Evolutionary conservation across 2,888 invertebrate species (phyloP).

Genomic region (Lepeophtheirus nordmannii): DNA sequence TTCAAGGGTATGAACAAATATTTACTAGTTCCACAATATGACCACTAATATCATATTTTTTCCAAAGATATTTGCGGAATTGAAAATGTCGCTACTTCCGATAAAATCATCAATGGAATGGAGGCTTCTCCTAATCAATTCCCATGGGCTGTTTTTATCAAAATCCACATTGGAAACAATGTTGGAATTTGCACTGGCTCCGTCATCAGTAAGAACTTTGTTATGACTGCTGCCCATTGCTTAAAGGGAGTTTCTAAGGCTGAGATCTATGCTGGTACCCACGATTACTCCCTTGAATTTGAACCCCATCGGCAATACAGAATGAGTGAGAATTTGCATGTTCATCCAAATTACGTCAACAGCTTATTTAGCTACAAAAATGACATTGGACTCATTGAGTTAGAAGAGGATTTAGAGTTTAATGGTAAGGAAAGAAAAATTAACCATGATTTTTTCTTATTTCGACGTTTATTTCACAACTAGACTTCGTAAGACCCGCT

Average conservation of each 20-base stretch:
- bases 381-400: neutral
- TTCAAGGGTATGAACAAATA: neutral
- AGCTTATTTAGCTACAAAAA: neutral
- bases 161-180: neutral
- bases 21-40: neutral
- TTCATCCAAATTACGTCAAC: neutral
- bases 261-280: neutral
- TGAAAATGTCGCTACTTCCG: neutral
- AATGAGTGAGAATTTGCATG: neutral
- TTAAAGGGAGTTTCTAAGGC: neutral
- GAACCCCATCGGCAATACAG: neutral
- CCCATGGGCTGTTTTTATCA: constrained; percentile 5
- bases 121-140: neutral
- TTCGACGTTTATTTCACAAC: too few relatives aligned
- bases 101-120: neutral
- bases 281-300: neutral
- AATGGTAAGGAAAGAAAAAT: neutral
- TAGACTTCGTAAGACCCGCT: constrained; percentile 5
- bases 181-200: neutral
- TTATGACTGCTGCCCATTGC: neutral
- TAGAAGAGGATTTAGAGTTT: neutral
- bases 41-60: neutral
- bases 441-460: too few relatives aligned
- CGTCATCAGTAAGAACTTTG: neutral
- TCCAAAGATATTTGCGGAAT: neutral